Evolutionary conservation across 2,888 invertebrate genomes (phyloP).

Genomic region (Fragum whitleyi): DNA sequence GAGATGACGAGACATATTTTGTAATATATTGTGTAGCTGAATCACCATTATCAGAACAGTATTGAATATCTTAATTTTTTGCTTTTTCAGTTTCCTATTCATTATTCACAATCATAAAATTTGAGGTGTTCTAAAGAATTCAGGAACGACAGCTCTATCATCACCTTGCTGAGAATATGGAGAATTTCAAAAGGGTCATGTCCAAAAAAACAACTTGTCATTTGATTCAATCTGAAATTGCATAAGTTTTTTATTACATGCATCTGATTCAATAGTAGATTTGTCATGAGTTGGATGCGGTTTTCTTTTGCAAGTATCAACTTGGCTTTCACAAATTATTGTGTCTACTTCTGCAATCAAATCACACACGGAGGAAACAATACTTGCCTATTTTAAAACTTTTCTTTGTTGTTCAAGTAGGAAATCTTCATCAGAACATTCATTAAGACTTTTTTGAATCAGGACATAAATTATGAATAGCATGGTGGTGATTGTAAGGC

Average conservation of each 20-base stretch:
- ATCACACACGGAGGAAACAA: neutral
- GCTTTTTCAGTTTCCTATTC: neutral
- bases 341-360: neutral
- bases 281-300: no score
- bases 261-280: no score
- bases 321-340: neutral
- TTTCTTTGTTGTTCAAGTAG: neutral
- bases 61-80: neutral
- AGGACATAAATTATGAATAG: no score
- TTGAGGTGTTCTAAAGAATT: neutral
- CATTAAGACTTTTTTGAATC: neutral
- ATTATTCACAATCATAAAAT: neutral
- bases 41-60: neutral
- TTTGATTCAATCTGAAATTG: conserved; percentile 4
- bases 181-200: conserved; percentile 4
- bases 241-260: neutral
- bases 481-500: no score
- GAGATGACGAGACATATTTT: neutral
- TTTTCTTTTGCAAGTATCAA: neutral
- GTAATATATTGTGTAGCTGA: neutral
- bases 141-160: neutral
- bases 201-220: neutral
- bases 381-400: neutral
- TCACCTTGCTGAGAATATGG: conserved; percentile 1
- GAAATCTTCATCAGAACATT: neutral